A percentile compares a stretch with the other conserved stretches of the same genome.
These are phyloP conservation scores for Antidorcas marsupialis DNA, from an alignment of 2,113 vertebrate genomes.

Conservation along the genomic window DNA sequence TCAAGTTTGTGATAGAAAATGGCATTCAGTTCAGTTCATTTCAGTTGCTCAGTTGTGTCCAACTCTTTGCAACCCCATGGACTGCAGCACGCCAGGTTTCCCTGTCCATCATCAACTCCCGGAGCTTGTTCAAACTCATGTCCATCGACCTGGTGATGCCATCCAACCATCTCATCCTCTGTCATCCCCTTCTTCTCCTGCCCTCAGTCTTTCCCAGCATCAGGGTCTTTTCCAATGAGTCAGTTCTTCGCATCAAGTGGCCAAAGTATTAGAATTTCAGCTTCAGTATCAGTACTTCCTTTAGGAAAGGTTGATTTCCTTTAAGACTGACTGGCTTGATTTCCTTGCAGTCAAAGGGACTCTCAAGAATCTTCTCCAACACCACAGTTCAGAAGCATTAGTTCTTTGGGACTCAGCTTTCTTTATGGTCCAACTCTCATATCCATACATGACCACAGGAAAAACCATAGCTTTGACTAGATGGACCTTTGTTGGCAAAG, in stretches of 20 bases:
- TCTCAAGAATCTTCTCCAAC: not conserved
- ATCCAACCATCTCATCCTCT: not conserved
- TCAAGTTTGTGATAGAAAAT: not conserved
- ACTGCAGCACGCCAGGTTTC: not conserved
- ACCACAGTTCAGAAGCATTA: not conserved
- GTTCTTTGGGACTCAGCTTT: not conserved
- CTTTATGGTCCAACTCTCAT: not conserved
- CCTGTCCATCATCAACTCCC: not conserved
- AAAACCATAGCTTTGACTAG: not conserved
- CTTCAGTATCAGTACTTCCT: not conserved
- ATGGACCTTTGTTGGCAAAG: not conserved
- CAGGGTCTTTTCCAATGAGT: not conserved
- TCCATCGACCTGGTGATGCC: not conserved
- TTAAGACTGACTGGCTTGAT: not conserved
- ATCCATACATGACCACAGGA: not conserved
- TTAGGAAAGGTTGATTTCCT: not conserved
- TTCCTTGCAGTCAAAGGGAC: not conserved
- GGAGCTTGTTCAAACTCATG: not conserved
- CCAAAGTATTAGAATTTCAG: not conserved
- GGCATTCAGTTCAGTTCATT: not conserved
- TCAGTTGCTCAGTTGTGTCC: not conserved
- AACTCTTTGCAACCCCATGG: not conserved
- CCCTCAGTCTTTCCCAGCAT: not conserved
- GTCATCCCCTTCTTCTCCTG: not conserved
- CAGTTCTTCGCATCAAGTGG: not conserved